Evolutionary conservation across 2,113 vertebrate species (phyloP).

Genomic region (Sinocyclocheilus anshuiensis): DNA sequence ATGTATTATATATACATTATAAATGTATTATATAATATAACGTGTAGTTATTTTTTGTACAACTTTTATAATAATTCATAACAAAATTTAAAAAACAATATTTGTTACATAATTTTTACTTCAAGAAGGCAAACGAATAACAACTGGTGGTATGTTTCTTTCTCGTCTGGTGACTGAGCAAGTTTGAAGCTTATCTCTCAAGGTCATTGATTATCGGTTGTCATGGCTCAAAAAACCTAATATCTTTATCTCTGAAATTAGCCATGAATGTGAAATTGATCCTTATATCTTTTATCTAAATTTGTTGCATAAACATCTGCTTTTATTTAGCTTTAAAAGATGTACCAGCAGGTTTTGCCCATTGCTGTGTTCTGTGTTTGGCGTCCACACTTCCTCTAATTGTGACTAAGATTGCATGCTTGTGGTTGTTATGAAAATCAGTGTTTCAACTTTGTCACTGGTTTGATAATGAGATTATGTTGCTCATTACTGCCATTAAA

Average conservation of each 20-base stretch:
- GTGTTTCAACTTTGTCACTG: background rate
- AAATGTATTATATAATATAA: no score
- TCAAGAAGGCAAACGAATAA: background rate
- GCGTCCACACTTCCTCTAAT: background rate
- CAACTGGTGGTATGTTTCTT: background rate
- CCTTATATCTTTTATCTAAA: conserved; percentile 35
- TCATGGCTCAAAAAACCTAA: background rate
- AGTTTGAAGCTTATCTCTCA: conserved; percentile 1
- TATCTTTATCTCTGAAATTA: conserved; percentile 34
- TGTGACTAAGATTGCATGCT: no score
- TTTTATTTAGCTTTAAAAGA: background rate
- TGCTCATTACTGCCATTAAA: conserved; percentile 19
- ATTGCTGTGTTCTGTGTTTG: no score
- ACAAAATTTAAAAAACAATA: background rate
- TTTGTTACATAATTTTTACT: no score
- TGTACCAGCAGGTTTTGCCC: no score
- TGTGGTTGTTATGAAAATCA: background rate
- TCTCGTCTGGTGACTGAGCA: background rate
- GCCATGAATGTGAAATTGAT: conserved; percentile 33
- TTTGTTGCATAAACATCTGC: conserved; percentile 32
- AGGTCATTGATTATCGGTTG: conserved; percentile 21
- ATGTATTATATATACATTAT: no score
- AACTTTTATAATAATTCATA: background rate
- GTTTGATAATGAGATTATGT: background rate
- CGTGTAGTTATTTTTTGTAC: background rate